Conservation (phyloP, 2,113 vertebrate genomes). For the Sphaerodactylus townsendi region DNA sequence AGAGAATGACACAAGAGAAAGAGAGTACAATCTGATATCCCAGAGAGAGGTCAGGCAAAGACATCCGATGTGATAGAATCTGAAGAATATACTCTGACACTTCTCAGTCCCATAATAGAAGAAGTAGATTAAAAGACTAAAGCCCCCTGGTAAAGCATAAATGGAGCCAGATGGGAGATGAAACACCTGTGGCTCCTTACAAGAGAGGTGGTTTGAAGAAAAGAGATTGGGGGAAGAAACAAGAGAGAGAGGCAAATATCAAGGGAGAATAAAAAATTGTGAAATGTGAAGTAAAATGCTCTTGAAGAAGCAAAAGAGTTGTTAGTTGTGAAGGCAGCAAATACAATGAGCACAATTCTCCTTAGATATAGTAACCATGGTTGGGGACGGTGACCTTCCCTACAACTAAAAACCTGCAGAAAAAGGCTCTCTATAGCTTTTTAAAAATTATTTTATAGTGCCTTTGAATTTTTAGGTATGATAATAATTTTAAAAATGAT, state of each 20-base stretch:
- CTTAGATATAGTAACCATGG: not conserved
- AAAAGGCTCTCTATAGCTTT: not conserved
- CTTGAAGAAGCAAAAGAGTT: not conserved
- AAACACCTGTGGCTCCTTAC: not conserved
- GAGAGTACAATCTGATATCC: not conserved
- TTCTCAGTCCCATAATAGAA: not conserved
- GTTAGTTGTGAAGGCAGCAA: not conserved
- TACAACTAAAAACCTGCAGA: not conserved
- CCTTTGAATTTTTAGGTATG: not conserved
- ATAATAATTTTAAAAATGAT: not conserved
- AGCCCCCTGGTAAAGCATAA: not conserved
- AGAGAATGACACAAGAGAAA: slow-evolving; percentile 9
- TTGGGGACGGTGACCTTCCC: not conserved
- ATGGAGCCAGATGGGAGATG: not conserved
- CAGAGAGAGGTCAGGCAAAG: not conserved
- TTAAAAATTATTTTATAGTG: too few relatives aligned
- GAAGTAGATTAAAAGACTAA: not conserved
- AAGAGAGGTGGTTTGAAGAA: not conserved
- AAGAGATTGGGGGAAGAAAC: not conserved
- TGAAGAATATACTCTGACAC: not conserved
- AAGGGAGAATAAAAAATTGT: too few relatives aligned
- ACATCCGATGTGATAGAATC: slow-evolving; percentile 6
- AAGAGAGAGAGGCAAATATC: not conserved
- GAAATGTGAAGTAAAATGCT: not conserved
- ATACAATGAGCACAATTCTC: not conserved